Evolutionary conservation across 2,797 vertebrate genomes (phyloP).

Genomic region (Tolypeutes matacus): DNA sequence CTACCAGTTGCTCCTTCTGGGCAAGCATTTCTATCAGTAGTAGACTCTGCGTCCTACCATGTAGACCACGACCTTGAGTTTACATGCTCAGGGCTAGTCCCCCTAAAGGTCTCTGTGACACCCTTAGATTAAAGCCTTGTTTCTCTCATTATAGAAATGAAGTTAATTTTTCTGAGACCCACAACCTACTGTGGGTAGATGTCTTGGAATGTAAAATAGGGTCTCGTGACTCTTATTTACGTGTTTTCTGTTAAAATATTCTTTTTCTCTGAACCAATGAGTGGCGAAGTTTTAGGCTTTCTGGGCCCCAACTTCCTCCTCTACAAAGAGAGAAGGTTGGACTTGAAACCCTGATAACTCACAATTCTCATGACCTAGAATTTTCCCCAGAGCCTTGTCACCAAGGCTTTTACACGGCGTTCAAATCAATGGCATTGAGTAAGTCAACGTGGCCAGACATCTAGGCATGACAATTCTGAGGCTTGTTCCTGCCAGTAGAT

Average conservation of each 20-base stretch:
- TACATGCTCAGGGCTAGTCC: neutral
- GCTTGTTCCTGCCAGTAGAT: accelerated
- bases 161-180: neutral
- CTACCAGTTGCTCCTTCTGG: accelerated
- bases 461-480: accelerated
- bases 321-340: accelerated
- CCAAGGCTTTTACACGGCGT: accelerated
- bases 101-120: no score
- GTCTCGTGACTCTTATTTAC: neutral
- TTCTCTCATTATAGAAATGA: neutral
- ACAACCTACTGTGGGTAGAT: no score
- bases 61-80: accelerated
- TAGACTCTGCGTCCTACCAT: neutral
- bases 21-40: no score
- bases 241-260: no score
- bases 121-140: neutral
- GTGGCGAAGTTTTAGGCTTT: neutral
- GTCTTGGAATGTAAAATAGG: neutral
- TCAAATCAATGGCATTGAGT: accelerated
- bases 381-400: neutral
- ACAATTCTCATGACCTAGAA: accelerated
- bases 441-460: accelerated
- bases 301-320: accelerated
- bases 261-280: neutral
- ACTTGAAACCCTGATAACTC: no score